phyloP scores from a whole-genome alignment of 2,113 vertebrate genomes.

The Peromyscus leucopus region DNA sequence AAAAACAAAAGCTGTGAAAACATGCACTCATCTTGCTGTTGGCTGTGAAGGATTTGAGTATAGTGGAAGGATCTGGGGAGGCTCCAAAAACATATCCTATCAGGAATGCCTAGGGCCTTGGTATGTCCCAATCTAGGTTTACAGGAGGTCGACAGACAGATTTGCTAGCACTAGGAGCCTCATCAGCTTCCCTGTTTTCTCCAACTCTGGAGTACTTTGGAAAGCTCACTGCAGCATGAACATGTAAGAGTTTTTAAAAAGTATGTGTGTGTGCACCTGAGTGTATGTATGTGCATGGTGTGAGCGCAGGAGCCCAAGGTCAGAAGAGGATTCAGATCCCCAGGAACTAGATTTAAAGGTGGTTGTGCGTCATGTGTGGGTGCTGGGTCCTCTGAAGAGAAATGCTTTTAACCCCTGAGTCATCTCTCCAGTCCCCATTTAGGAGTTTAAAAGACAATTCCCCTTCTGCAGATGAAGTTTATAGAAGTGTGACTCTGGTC shows the following conservation, averaged over 20 bases:
- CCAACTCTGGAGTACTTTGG: constrained; percentile 6
- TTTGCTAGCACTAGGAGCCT: background rate
- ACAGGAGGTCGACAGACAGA: background rate
- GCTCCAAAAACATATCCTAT: background rate
- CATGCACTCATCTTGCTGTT: background rate
- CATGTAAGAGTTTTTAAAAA: constrained; percentile 10
- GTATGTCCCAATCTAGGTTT: background rate
- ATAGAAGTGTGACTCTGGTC: constrained; percentile 73
- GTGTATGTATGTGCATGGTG: background rate
- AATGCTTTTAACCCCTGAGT: background rate
- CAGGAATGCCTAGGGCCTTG: background rate
- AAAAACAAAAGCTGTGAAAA: background rate
- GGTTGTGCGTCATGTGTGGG: background rate
- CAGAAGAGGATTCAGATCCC: background rate
- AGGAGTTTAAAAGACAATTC: constrained; percentile 36
- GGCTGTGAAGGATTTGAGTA: background rate
- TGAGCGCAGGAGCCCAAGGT: background rate
- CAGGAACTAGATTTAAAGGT: background rate
- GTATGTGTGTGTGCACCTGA: too few species aligned
- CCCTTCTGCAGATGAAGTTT: constrained; percentile 60
- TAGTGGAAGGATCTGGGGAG: background rate
- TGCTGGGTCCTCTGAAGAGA: background rate
- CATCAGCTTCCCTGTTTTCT: background rate
- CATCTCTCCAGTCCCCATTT: background rate
- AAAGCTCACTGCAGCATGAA: constrained; percentile 11